Evolutionary conservation across 2,797 vertebrate genomes (phyloP).

Genomic region (Bovichtus variegatus): DNA sequence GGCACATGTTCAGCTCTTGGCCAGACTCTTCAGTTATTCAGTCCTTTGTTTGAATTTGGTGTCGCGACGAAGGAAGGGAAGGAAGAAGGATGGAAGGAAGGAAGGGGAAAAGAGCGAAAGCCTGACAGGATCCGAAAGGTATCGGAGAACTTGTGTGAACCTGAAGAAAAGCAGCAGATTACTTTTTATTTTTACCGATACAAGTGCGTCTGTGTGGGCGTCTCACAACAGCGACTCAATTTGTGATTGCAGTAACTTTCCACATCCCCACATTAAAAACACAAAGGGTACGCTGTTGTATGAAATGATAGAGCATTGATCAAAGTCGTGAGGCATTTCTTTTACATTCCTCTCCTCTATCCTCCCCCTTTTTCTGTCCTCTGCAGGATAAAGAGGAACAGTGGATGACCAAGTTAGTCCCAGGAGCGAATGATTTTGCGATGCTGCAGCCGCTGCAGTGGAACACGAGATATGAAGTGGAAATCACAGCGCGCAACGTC

Average conservation of each 20-base stretch:
- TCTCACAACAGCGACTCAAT: slow-evolving; percentile 1
- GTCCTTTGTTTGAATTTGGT: slow-evolving; percentile 37
- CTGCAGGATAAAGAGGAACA: slow-evolving; percentile 97
- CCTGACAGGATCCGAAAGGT: slow-evolving; percentile 6
- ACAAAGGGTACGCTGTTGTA: slow-evolving; percentile 41
- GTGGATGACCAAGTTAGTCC: slow-evolving; percentile 97
- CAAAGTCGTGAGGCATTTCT: not conserved
- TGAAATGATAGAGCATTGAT: slow-evolving; percentile 2
- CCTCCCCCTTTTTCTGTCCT: not conserved
- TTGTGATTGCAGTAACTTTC: slow-evolving; percentile 11
- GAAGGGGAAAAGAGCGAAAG: not conserved
- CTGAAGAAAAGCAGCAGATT: slow-evolving; percentile 30
- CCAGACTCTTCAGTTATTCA: slow-evolving; percentile 24
- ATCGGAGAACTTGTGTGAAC: slow-evolving; percentile 15
- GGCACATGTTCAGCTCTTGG: slow-evolving; percentile 11
- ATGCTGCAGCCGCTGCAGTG: slow-evolving; percentile 96
- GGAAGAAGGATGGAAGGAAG: slow-evolving; percentile 1
- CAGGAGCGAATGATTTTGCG: slow-evolving; percentile 93
- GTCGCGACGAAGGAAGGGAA: not conserved
- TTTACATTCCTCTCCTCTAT: not conserved
- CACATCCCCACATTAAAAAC: slow-evolving; percentile 50
- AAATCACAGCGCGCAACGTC: slow-evolving; percentile 96
- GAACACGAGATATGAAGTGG: slow-evolving; percentile 97
- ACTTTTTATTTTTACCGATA: slow-evolving; percentile 17
- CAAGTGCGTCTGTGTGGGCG: slow-evolving; percentile 20